Evolutionary conservation across 1,140 invertebrate species (phyloP).

Genomic region (Drosophila watanabei): DNA sequence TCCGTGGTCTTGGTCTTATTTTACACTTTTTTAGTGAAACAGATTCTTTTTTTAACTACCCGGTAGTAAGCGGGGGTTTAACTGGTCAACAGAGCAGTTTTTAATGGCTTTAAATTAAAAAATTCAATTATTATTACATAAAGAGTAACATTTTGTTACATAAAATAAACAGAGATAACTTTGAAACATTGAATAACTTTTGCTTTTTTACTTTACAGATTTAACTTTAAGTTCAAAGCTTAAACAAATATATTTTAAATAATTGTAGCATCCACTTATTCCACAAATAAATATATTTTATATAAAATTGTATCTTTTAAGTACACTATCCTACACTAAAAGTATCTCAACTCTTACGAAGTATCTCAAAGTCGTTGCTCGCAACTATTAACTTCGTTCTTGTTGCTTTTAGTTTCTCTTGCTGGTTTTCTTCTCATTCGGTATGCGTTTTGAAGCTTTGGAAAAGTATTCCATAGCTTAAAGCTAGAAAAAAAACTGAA

Average conservation of each 20-base stretch:
- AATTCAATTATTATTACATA: too few species aligned
- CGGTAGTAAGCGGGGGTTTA: neutral
- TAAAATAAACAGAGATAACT: neutral
- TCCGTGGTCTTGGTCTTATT: slow-evolving; percentile 11
- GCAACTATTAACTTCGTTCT: neutral
- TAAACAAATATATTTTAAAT: neutral
- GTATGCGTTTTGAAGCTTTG: slow-evolving; percentile 3
- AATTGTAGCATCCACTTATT: neutral
- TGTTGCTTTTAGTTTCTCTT: slow-evolving; percentile 3
- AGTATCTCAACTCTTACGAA: neutral
- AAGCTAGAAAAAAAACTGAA: slow-evolving; percentile 7
- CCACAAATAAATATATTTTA: neutral
- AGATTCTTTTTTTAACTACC: neutral
- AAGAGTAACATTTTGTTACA: neutral
- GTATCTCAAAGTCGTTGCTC: neutral
- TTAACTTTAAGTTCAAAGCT: neutral
- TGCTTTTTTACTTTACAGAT: neutral
- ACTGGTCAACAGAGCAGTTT: neutral
- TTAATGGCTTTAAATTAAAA: neutral
- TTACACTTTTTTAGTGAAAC: slow-evolving; percentile 10
- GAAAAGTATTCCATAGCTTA: slow-evolving; percentile 17
- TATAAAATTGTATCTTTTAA: neutral
- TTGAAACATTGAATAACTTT: too few species aligned
- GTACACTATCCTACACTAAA: neutral
- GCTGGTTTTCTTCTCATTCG: slow-evolving; percentile 5